These are phyloP conservation scores for Pelusios castaneus DNA, from an alignment of 2,113 vertebrate species.

Conservation along the genomic window DNA sequence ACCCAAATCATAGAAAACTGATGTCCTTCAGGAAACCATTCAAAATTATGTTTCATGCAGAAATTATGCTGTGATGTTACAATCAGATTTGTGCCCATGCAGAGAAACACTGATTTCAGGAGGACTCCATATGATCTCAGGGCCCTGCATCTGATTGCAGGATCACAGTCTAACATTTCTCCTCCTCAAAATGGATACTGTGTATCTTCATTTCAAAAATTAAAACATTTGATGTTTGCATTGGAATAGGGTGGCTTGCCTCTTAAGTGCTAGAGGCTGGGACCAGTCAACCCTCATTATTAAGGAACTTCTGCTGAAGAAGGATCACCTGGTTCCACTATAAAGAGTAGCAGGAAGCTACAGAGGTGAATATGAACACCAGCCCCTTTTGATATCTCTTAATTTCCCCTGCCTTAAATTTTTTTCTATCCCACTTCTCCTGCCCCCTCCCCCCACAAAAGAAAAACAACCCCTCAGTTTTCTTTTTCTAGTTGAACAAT, in stretches of 20 bases:
- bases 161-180: neutral
- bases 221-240: neutral
- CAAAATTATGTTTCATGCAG: conserved; percentile 29
- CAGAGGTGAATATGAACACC: too few species aligned
- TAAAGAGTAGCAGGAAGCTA: too few species aligned
- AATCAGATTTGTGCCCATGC: neutral
- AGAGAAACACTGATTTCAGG: conserved; percentile 3
- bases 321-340: too few species aligned
- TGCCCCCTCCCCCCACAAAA: rapidly evolving
- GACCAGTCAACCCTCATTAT: too few species aligned
- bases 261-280: too few species aligned
- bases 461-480: too few species aligned
- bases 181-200: neutral
- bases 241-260: too few species aligned
- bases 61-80: conserved; percentile 13
- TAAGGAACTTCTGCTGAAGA: too few species aligned
- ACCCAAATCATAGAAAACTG: conserved; percentile 42
- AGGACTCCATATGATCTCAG: neutral
- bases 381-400: neutral
- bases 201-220: neutral
- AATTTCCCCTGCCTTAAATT: neutral
- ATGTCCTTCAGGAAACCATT: conserved; percentile 48
- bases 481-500: neutral
- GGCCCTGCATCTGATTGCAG: neutral
- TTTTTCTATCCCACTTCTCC: neutral